Conservation (phyloP, 2,113 vertebrate species). For the Anhinga rufa region DNA sequence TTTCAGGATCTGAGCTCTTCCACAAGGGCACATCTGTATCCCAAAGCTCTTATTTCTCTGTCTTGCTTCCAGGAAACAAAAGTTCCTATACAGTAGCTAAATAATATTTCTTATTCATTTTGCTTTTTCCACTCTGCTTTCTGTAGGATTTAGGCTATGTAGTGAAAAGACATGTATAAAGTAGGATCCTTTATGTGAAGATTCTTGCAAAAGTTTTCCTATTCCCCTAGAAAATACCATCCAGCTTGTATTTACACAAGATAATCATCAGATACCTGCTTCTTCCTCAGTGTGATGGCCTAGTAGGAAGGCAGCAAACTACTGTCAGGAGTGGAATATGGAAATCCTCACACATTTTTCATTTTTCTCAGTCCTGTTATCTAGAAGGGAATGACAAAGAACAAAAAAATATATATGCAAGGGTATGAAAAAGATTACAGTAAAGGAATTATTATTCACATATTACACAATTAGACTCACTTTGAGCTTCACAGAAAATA, state of each 20-base stretch:
- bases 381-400: neutral
- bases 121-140: neutral
- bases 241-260: neutral
- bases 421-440: neutral
- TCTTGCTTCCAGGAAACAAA: neutral
- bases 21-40: neutral
- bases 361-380: neutral
- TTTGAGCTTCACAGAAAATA: neutral
- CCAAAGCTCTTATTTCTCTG: neutral
- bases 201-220: neutral
- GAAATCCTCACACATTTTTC: fast-evolving
- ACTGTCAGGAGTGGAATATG: neutral
- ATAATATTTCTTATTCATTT: neutral
- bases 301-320: neutral
- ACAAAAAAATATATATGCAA: neutral
- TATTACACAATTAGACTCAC: neutral
- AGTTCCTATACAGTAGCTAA: neutral
- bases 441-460: neutral
- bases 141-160: neutral
- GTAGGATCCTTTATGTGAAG: neutral
- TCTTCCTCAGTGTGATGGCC: neutral
- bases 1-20: neutral
- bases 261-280: neutral
- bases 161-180: neutral
- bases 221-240: neutral